A percentile compares a stretch with the other conserved stretches of the same genome.
These are phyloP conservation scores for Drosophila parthenogenetica DNA, from an alignment of 2,888 invertebrate species.

Conservation along the genomic window DNA sequence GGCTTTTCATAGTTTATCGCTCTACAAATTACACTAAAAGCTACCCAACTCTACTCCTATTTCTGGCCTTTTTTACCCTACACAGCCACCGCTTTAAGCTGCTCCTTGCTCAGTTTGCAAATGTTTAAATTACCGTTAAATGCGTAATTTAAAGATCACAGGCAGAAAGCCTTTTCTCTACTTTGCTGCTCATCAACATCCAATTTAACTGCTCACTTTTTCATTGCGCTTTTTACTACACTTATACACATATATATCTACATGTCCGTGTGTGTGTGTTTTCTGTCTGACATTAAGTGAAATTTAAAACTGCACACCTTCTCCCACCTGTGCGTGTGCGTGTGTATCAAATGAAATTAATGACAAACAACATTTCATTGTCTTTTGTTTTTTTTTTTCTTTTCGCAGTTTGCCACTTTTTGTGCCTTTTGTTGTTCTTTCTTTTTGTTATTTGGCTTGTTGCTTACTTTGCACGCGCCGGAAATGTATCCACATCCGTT, in stretches of 20 bases:
- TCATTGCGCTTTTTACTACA: conserved; percentile 17
- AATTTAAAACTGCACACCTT: conserved; percentile 51
- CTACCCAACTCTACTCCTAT: too few species aligned
- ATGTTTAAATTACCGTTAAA: conserved; percentile 20
- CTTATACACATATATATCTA: neutral
- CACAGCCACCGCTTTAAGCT: neutral
- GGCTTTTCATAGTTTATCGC: too few species aligned
- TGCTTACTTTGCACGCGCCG: conserved; percentile 62
- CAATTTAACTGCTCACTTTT: conserved; percentile 6
- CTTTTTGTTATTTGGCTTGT: conserved; percentile 18
- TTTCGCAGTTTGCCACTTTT: neutral
- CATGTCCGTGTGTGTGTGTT: neutral
- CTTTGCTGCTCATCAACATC: too few species aligned
- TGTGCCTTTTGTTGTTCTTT: neutral
- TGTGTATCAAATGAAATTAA: conserved; percentile 64
- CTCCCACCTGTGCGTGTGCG: conserved; percentile 6
- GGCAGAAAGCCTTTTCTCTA: neutral
- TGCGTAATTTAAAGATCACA: conserved; percentile 11
- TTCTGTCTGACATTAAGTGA: conserved; percentile 45
- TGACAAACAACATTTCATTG: conserved; percentile 76
- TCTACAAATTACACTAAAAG: too few species aligned
- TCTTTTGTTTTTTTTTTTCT: conserved; percentile 26
- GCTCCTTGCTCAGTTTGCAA: too few species aligned
- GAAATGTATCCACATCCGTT: conserved; percentile 70
- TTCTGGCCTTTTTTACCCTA: too few species aligned